phyloP scores from a whole-genome alignment of 1,140 invertebrate genomes.

The Musca vetustissima region DNA sequence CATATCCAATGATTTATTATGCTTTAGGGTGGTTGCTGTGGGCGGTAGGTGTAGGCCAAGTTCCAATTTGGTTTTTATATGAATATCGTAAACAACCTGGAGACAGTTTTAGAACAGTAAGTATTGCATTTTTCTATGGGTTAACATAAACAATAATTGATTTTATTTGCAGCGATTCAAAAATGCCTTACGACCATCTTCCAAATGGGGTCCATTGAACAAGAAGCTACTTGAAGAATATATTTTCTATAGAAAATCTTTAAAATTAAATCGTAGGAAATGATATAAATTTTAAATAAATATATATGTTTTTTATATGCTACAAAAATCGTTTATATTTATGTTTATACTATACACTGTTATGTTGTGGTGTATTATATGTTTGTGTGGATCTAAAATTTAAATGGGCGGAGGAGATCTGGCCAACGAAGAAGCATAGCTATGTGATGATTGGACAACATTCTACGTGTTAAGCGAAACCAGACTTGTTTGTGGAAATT shows the following conservation, averaged over 20 bases:
- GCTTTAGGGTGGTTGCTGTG: conserved; percentile 59
- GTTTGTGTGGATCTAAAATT: too few relatives aligned
- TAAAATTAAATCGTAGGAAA: neutral
- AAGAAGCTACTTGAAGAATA: neutral
- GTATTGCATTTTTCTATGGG: neutral
- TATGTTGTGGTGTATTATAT: too few relatives aligned
- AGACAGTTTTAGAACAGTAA: neutral
- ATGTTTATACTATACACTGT: too few relatives aligned
- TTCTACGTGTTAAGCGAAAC: too few relatives aligned
- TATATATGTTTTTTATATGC: neutral
- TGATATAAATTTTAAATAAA: too few relatives aligned
- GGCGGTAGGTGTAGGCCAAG: conserved; percentile 57
- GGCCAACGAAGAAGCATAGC: too few relatives aligned
- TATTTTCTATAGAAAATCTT: neutral
- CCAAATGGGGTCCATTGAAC: neutral
- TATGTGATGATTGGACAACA: too few relatives aligned
- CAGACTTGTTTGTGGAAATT: too few relatives aligned
- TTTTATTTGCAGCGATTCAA: neutral
- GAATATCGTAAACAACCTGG: neutral
- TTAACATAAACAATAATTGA: neutral
- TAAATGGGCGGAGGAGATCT: too few relatives aligned
- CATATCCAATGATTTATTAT: conserved; percentile 46
- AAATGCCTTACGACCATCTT: neutral
- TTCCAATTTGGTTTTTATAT: conserved; percentile 56
- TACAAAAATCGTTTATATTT: too few relatives aligned